Evolutionary conservation across 1,140 invertebrate genomes (phyloP).

Genomic region (Spodoptera frugiperda): DNA sequence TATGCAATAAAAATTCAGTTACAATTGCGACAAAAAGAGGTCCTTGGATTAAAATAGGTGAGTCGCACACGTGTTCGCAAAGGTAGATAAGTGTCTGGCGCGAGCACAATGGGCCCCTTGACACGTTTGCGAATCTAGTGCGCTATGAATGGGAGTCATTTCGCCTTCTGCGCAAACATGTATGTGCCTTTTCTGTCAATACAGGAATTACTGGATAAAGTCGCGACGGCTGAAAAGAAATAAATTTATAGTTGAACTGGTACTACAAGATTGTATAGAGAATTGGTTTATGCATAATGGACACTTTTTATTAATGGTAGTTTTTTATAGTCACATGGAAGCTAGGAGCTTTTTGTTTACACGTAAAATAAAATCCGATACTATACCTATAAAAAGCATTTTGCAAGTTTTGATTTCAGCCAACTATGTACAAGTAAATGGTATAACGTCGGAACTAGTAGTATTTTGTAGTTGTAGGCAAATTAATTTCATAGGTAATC

Average conservation of each 20-base stretch:
- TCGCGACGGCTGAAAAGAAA: not conserved
- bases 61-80: conserved; percentile 15
- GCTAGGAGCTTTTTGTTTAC: too few relatives aligned
- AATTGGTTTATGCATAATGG: not conserved
- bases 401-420: too few relatives aligned
- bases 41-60: conserved; percentile 12
- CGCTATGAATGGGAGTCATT: conserved; percentile 4
- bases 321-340: too few relatives aligned
- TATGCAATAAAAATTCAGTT: not conserved
- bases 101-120: conserved; percentile 9
- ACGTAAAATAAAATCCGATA: too few relatives aligned
- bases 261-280: not conserved
- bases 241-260: too few relatives aligned
- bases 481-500: too few relatives aligned
- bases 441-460: too few relatives aligned
- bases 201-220: not conserved
- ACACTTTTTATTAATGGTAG: too few relatives aligned
- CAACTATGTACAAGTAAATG: too few relatives aligned
- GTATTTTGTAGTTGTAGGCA: too few relatives aligned
- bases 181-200: conserved; percentile 6
- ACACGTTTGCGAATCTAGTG: conserved; percentile 24
- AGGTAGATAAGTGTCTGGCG: conserved; percentile 11
- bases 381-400: too few relatives aligned
- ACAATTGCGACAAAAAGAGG: not conserved
- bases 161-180: not conserved